phyloP scores from a whole-genome alignment of 2,113 vertebrate species.

The Candoia aspera region DNA sequence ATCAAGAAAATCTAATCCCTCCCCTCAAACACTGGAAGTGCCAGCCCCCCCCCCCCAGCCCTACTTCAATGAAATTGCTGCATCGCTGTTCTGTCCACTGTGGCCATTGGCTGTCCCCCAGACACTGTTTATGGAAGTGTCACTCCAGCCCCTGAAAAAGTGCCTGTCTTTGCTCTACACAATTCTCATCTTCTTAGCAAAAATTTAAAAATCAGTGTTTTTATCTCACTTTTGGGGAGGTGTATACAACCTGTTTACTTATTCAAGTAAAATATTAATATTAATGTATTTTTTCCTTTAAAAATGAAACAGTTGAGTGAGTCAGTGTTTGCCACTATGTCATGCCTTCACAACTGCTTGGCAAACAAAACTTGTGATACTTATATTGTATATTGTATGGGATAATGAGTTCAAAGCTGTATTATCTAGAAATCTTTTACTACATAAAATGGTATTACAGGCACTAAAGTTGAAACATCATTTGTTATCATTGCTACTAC shows the following conservation, averaged over 20 bases:
- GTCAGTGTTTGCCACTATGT: not conserved
- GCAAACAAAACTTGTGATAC: slow-evolving; percentile 60
- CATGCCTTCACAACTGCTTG: slow-evolving; percentile 56
- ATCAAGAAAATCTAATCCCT: not conserved
- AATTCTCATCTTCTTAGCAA: not conserved
- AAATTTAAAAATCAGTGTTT: not conserved
- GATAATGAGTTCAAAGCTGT: slow-evolving; percentile 76
- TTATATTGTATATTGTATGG: slow-evolving; percentile 50
- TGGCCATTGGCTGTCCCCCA: not conserved
- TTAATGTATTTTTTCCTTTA: slow-evolving; percentile 1
- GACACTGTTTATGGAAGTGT: not conserved
- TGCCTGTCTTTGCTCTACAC: not conserved
- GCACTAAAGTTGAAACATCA: slow-evolving; percentile 51
- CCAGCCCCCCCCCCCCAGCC: not conserved
- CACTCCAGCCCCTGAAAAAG: not conserved
- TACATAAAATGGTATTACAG: slow-evolving; percentile 50
- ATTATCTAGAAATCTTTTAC: slow-evolving; percentile 78
- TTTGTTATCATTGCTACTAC: slow-evolving; percentile 31
- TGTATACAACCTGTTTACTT: not conserved
- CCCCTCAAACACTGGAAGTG: not conserved
- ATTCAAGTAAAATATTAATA: not conserved
- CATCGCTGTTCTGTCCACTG: not conserved
- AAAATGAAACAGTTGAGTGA: slow-evolving; percentile 30
- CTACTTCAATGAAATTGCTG: not conserved
- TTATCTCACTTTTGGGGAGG: not conserved